Base-by-base conservation (phyloP, 2,797 vertebrate species). In the Microctenopoma lineatum region DNA sequence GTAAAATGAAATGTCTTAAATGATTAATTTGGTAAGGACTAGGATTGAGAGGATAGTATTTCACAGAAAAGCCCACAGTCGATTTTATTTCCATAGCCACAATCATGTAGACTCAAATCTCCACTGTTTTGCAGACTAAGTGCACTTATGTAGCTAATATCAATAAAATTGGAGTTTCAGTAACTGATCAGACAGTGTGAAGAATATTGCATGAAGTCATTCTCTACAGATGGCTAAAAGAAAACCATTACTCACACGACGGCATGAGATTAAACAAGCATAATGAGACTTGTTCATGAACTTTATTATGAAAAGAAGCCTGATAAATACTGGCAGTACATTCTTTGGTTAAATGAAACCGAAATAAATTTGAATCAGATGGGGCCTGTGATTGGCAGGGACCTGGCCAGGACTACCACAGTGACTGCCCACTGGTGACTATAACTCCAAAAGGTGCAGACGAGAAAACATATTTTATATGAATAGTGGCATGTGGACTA, bases 61-160 rank as follows among this genome's bases (percentile, higher is more conserved):
- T 8, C 15, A 38, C 4, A 45, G 48, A 52, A 26, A 44, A 44
- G 9, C n/a, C 1, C 1, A 18, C 3, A 9, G 44, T 45, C 9
- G 16, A 0, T 7, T 44, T 44, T 27, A 29, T 21, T 48, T 1
- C 47, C 29, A 64, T 8, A 0, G n/a, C 21, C 34, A 34, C 52
- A 66, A 21, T 50, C 34, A 38, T 52, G 66, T 32, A 47, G 12
- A 16, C 15, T 25, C 0, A 14, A 36, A 60, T 78, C 56, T 67
- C 54, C 11, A 34, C 34, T 26, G 48, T n/a, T 32, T 41, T 42
- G 26, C 18, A 48, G 18, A 47, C 18, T 39, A 53, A 62, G 34
- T 47, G 27, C 59, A 59, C 47, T 42, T 27, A 54, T 53, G 34
- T 55, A 57, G 50, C 36, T 29, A 18, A 44, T 42, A 62, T 29